These are phyloP conservation scores for Phallusia fumigata DNA, from an alignment of 23 tunicate genomes.

Conservation along the genomic window DNA sequence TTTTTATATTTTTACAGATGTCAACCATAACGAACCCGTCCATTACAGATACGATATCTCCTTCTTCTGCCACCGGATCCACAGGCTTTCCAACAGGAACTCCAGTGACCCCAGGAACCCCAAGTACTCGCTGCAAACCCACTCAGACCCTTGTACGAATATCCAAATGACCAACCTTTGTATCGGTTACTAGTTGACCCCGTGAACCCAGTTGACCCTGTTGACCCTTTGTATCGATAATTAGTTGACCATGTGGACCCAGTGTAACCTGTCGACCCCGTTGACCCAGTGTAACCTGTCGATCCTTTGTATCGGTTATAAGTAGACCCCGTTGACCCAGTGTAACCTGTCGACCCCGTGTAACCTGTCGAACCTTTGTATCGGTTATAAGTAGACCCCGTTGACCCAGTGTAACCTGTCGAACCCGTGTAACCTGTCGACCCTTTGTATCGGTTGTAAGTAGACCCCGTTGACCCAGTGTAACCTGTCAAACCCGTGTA, in stretches of 20 bases:
- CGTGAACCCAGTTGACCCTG: neutral
- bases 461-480: neutral
- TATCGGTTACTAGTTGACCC: neutral
- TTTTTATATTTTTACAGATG: too few relatives aligned
- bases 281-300: conserved; percentile 10
- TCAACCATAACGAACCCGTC: neutral
- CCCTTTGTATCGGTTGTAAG: too few relatives aligned
- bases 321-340: neutral
- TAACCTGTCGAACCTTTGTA: neutral
- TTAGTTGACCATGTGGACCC: conserved; percentile 9
- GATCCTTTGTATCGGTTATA: too few relatives aligned
- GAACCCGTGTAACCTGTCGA: neutral
- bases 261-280: neutral
- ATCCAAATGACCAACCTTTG: neutral
- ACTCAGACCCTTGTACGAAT: too few relatives aligned
- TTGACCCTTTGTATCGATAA: neutral
- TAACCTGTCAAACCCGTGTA: neutral
- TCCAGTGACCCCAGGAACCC: neutral
- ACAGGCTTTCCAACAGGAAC: conserved; percentile 3
- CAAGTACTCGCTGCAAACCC: neutral
- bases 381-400: neutral
- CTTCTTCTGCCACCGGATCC: neutral
- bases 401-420: neutral
- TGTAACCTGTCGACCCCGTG: neutral
- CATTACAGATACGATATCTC: neutral